phyloP scores from a whole-genome alignment of 2,888 invertebrate genomes.

The Odiellus spinosus region DNA sequence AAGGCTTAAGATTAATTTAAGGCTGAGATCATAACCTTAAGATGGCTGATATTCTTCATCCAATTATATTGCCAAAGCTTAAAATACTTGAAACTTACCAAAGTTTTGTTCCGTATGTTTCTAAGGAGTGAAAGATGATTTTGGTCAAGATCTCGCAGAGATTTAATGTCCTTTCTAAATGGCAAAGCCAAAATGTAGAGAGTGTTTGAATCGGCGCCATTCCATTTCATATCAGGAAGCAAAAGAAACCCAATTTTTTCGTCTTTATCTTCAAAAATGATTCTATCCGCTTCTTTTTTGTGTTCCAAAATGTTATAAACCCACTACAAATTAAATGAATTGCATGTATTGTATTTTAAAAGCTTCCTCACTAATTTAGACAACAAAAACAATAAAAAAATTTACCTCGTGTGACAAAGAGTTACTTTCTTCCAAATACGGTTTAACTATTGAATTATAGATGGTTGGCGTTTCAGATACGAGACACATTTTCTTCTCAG shows the following conservation, averaged over 20 bases:
- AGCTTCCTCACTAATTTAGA: neutral
- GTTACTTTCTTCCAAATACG: conserved; percentile 41
- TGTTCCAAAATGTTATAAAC: conserved; percentile 88
- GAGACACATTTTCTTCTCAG: conserved; percentile 51
- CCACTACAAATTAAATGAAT: conserved; percentile 52
- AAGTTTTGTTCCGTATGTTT: conserved; percentile 59
- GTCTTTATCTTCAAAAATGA: conserved; percentile 64
- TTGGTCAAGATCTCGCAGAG: conserved; percentile 61
- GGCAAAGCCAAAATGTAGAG: conserved; percentile 72
- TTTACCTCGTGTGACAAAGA: too few relatives aligned
- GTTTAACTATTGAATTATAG: conserved; percentile 61
- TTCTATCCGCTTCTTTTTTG: conserved; percentile 70
- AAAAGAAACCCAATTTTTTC: conserved; percentile 68
- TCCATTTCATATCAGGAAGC: conserved; percentile 92
- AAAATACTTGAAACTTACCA: conserved; percentile 36
- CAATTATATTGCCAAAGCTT: too few relatives aligned
- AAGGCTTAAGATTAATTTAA: too few relatives aligned
- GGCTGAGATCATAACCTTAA: too few relatives aligned
- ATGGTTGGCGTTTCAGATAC: conserved; percentile 68
- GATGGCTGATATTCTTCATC: too few relatives aligned
- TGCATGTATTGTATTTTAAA: conserved; percentile 2
- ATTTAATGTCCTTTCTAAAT: conserved; percentile 53
- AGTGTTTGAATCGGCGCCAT: conserved; percentile 54
- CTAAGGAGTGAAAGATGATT: conserved; percentile 63
- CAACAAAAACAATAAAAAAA: too few relatives aligned